Percentiles rank a stretch among this genome's conserved stretches.
Conservation (phyloP, 2,113 vertebrate species). For the Actenoides lindsayi region DNA sequence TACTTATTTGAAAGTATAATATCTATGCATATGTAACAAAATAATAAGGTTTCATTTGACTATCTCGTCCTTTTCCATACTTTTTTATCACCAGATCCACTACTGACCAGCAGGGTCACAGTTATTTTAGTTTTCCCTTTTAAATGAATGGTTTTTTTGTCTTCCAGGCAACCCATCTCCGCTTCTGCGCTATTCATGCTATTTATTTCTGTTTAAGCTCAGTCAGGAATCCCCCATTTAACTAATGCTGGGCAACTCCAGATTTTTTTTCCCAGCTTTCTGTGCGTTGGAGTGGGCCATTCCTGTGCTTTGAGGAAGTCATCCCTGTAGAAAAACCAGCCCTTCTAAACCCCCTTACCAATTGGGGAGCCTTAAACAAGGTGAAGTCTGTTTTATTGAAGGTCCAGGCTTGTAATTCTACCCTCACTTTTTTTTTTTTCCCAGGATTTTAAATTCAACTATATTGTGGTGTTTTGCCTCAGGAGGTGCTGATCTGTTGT, state of each 20-base stretch:
- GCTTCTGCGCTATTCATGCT: neutral
- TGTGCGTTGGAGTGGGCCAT: neutral
- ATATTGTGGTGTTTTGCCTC: neutral
- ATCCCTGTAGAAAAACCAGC: neutral
- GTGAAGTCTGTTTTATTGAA: neutral
- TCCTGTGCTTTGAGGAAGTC: neutral
- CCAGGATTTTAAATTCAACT: neutral
- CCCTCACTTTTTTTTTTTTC: neutral
- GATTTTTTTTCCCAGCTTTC: neutral
- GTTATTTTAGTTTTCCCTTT: neutral
- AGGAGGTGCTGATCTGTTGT: neutral
- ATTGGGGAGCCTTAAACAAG: neutral
- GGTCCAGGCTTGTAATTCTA: neutral
- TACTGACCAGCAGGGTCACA: neutral
- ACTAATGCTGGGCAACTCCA: neutral
- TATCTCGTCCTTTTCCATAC: neutral
- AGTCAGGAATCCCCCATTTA: neutral
- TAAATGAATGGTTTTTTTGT: neutral
- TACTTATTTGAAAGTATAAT: neutral
- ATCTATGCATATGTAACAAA: neutral
- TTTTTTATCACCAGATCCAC: neutral
- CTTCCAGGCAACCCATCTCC: neutral
- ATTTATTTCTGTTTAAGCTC: neutral
- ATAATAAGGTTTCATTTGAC: neutral
- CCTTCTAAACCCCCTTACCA: neutral